phyloP scores from a whole-genome alignment of 2,797 vertebrate species.

The Phoeniculus purpureus region DNA sequence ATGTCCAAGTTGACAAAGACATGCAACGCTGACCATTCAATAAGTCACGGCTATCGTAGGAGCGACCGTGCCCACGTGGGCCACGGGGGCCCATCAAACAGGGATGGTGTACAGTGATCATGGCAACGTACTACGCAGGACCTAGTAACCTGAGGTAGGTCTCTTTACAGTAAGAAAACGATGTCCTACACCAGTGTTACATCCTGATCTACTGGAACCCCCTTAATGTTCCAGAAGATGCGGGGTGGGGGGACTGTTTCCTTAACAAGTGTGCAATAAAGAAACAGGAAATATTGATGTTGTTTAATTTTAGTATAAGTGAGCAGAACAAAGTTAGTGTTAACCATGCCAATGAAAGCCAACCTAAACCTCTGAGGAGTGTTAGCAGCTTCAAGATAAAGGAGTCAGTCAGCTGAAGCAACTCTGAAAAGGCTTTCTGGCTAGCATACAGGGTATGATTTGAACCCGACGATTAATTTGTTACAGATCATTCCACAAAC shows the following conservation, averaged over 20 bases:
- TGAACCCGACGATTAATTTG: slow-evolving; percentile 29
- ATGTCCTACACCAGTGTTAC: slow-evolving; percentile 78
- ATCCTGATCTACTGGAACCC: slow-evolving; percentile 76
- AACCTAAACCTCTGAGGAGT: slow-evolving; percentile 47
- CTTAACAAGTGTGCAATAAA: slow-evolving; percentile 61
- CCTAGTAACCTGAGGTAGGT: slow-evolving; percentile 84
- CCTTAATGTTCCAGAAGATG: slow-evolving; percentile 44
- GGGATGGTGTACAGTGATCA: slow-evolving; percentile 65
- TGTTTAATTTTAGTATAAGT: slow-evolving; percentile 36
- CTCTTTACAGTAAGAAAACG: slow-evolving; percentile 79
- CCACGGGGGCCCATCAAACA: slow-evolving; percentile 62
- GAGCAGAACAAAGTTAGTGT: slow-evolving; percentile 49
- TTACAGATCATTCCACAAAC: slow-evolving; percentile 35
- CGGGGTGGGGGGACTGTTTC: slow-evolving; percentile 30
- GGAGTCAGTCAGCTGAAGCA: slow-evolving; percentile 57
- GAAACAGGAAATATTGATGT: slow-evolving; percentile 43
- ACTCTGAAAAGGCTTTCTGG: slow-evolving; percentile 37
- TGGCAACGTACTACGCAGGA: slow-evolving; percentile 67
- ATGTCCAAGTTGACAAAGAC: slow-evolving; percentile 81
- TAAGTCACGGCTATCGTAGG: slow-evolving; percentile 68
- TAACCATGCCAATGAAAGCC: slow-evolving; percentile 50
- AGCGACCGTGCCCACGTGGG: slow-evolving; percentile 65
- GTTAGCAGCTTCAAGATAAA: slow-evolving; percentile 60
- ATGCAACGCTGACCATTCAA: slow-evolving; percentile 79
- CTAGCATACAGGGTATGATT: slow-evolving; percentile 4